Base-by-base conservation (phyloP, 2,113 vertebrate species). In the Choloepus hoffmanni region DNA sequence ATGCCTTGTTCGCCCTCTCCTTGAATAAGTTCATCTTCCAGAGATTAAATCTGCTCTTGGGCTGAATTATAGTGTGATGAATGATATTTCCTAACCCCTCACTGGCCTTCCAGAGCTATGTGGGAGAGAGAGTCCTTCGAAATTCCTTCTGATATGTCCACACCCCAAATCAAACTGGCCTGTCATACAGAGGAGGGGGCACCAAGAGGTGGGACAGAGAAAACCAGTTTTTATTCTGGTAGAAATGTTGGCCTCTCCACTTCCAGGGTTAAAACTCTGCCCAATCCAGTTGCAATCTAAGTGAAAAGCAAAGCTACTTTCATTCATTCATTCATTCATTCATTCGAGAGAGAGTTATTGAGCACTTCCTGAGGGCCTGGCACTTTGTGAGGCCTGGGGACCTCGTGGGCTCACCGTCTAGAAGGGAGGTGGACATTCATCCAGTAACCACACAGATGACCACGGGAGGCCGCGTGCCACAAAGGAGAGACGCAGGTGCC, bases 221-320 rank as follows among this genome's bases (percentile, higher is more conserved):
- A 79, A 92, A 77, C 77, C 28, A 28, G 85, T 92, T 89, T 76
- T 96, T 89, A 81, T 82, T 45, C 23, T 43, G 89, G 77, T 95
- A 58, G 74, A 94, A 93, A 97, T 95, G 95, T 94, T 97, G 87
- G 76, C 96, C 82, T 98, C 83, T 96, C 58, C 81, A 97, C 95
- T 76, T 91, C 90, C 96, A 96, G 96, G 97, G 97, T 97, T 97
- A 97, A 98, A 97, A 97, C 74, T 96, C 95, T 95, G 96, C 96
- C n/a, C 3, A 43, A 65, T 90, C 96, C 92, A 95, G 95, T 89
- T 98, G 97, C 97, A 91, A 92, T 92, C 93, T 72, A 91, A 95
- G 89, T 74, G 93, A 96, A 89, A 96, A 96, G 95, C 84, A 70
- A 92, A 97, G 91, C 90, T 98, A 93, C 98, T 98, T 96, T 98